Evolutionary conservation across 2,888 invertebrate species (phyloP), one percentile per base, ranked within the genome.

Genomic region (Thumatha senex): DNA sequence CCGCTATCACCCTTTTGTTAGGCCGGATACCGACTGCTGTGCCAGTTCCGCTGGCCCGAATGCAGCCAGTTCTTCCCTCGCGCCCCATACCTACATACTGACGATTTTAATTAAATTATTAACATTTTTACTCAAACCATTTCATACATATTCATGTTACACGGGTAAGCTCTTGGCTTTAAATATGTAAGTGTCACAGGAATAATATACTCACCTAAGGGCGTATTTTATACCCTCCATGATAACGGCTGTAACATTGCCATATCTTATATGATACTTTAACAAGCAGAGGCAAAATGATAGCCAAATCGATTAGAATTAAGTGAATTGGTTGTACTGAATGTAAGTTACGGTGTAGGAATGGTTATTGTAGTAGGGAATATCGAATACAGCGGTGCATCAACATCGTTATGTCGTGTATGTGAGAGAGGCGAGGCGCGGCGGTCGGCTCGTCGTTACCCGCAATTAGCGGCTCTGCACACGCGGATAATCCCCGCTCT

Each of bases 1-100:
- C 85, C 84, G 89, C 88, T 89, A 89, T 89, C 89, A 88, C 88
- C 89, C 90, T 88, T 88, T 89, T 90, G 90, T 90, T 88, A 82
- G 82, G 76, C 78, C 82, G 86, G 84, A 86, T 84, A 84, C 87
- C 81, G 83, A 83, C 86, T 87, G 84, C 82, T 86, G 85, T 86
- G 82, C 85, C 81, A 81, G 83, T 86, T 84, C 84, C 84, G 84
- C 74, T 71, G 72, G 76, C 78, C 80, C 74, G 74, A 76, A 78
- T 80, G 84, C 83, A 84, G 70, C 67, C 67, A 70, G 70, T 75
- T 72, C 70, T 70, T 45, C 57, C 59, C 63, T 49, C 60, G 53
- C 34, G 10, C 44, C 41, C 39, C 48, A 3, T 11, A 1, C 44
- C 18, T 24, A 38, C 30, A 30, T 54, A 40, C 48, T 47, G 49